These are phyloP conservation scores for Ophraella communa DNA, from an alignment of 2,888 invertebrate genomes.

Conservation along the genomic window DNA sequence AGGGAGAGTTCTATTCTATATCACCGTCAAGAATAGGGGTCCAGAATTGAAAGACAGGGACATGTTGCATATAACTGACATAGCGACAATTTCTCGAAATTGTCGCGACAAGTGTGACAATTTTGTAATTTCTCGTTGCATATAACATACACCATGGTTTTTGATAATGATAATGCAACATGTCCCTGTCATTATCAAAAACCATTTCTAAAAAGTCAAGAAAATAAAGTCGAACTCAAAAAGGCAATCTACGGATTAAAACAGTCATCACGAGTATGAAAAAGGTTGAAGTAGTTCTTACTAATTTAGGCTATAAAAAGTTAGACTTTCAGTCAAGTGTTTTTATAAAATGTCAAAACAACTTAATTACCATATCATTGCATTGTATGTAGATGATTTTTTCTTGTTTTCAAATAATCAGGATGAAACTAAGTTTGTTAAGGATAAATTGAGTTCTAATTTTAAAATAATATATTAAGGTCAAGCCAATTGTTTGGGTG, in stretches of 20 bases:
- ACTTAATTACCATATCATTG: slow-evolving; percentile 33
- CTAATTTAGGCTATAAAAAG: slow-evolving; percentile 23
- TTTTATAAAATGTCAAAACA: slow-evolving; percentile 32
- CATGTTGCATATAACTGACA: no score
- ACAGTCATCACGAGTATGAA: slow-evolving; percentile 25
- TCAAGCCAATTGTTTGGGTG: slow-evolving; percentile 16
- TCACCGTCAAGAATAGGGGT: no score
- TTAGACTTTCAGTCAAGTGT: slow-evolving; percentile 39
- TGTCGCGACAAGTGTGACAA: no score
- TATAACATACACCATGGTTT: no score
- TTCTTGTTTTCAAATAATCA: slow-evolving; percentile 40
- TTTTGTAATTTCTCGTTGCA: no score
- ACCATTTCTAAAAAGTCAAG: background rate
- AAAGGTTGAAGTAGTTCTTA: slow-evolving; percentile 11
- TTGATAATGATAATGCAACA: no score
- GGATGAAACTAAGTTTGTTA: slow-evolving; percentile 20
- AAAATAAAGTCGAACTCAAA: slow-evolving; percentile 6
- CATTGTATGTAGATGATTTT: slow-evolving; percentile 39
- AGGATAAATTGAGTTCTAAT: slow-evolving; percentile 32
- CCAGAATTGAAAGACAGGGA: no score
- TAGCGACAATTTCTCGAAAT: no score
- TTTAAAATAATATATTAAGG: slow-evolving; percentile 33
- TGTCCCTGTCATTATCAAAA: no score
- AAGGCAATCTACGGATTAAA: slow-evolving; percentile 20
- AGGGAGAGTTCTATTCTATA: no score